Conservation (phyloP, 2,113 vertebrate species). For the Etia nguti region DNA sequence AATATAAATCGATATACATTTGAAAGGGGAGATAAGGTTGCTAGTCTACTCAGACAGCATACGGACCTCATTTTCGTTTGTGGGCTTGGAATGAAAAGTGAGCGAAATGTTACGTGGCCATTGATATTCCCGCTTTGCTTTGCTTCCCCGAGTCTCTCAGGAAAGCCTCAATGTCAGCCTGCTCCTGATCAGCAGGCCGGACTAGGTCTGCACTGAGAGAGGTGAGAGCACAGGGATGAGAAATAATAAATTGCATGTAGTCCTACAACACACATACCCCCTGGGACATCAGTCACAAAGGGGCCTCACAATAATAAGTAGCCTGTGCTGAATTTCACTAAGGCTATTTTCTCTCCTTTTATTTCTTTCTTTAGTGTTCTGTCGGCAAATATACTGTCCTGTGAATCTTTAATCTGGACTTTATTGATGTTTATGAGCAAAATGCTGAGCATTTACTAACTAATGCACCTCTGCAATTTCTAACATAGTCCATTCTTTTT, state of each 20-base stretch:
- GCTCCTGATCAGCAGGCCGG: constrained; percentile 7
- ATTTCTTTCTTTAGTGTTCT: not conserved
- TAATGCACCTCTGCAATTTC: not conserved
- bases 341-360: not conserved
- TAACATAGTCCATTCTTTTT: not conserved
- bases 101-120: not conserved
- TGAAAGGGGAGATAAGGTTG: not conserved
- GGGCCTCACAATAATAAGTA: not conserved
- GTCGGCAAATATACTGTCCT: not conserved
- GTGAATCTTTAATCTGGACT: not conserved
- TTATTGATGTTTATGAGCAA: not conserved
- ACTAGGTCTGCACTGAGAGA: constrained; percentile 6
- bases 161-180: constrained; percentile 4
- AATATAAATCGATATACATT: not conserved
- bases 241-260: not conserved
- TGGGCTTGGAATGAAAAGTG: not conserved
- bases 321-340: not conserved
- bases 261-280: not conserved
- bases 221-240: not conserved
- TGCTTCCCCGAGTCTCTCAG: not conserved
- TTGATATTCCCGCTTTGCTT: not conserved
- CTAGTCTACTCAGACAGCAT: not conserved
- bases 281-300: not conserved
- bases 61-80: not conserved
- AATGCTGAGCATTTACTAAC: not conserved